Evolutionary conservation across 2,888 invertebrate genomes (phyloP).

Genomic region (Tubulanus polymorphus): DNA sequence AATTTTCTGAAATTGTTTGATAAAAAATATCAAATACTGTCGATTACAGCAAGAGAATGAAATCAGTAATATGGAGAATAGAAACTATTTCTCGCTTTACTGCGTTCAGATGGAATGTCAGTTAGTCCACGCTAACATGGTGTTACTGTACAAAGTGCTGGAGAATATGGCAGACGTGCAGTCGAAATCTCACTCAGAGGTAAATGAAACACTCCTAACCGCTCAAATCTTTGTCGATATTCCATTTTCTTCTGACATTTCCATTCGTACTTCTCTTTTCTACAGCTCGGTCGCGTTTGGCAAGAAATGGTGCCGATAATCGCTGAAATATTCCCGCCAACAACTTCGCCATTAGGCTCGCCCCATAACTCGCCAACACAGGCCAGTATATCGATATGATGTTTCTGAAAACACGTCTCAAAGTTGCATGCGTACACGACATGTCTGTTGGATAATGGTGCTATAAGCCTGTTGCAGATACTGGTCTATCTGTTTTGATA

Average conservation of each 20-base stretch:
- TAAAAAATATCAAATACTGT: not conserved
- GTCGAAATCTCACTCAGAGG: conserved; percentile 34
- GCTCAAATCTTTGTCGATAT: no score
- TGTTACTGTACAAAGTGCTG: conserved; percentile 40
- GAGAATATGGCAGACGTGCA: conserved; percentile 37
- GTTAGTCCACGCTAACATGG: conserved; percentile 51
- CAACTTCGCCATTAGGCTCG: conserved; percentile 26
- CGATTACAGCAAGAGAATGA: conserved; percentile 50
- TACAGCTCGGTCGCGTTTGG: conserved; percentile 30
- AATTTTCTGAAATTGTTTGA: not conserved
- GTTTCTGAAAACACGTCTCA: no score
- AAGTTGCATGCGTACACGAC: no score
- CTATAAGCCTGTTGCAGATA: no score
- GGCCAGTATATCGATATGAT: no score
- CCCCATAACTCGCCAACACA: no score
- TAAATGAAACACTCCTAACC: conserved; percentile 18
- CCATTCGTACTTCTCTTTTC: conserved; percentile 3
- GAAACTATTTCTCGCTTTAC: conserved; percentile 52
- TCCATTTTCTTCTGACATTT: no score
- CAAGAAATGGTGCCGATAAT: conserved; percentile 26
- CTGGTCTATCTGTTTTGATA: no score
- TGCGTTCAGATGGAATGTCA: conserved; percentile 55
- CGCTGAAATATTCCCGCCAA: conserved; percentile 23
- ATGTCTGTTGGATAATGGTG: no score
- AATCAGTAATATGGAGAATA: conserved; percentile 53